A percentile compares a stretch with the other conserved stretches of the same genome.
These are phyloP conservation scores for Steatornis caripensis DNA, from an alignment of 2,113 vertebrate genomes.

Conservation along the genomic window DNA sequence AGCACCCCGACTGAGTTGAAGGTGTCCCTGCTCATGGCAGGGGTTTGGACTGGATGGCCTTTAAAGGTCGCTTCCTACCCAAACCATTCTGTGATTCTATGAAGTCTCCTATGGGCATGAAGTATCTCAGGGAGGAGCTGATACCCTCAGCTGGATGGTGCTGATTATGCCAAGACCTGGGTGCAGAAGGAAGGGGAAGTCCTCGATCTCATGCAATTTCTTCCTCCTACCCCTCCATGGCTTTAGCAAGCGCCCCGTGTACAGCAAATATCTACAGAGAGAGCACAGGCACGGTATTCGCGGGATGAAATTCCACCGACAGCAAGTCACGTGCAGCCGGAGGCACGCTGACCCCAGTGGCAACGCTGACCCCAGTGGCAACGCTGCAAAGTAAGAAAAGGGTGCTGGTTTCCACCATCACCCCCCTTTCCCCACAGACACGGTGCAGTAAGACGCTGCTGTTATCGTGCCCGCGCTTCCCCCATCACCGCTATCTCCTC, in stretches of 20 bases:
- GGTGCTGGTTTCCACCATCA: not conserved
- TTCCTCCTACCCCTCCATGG: not conserved
- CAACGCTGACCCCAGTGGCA: not conserved
- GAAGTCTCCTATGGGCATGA: rapidly evolving
- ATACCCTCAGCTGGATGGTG: not conserved
- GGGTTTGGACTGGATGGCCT: not conserved
- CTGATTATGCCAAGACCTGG: rapidly evolving
- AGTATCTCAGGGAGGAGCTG: not conserved
- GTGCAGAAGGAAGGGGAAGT: not conserved
- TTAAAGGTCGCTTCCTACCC: not conserved
- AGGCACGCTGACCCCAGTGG: not conserved
- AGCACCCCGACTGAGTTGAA: rapidly evolving
- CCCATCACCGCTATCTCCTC: not conserved
- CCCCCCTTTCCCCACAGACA: not conserved
- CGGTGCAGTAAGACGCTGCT: rapidly evolving
- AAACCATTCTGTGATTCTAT: not conserved
- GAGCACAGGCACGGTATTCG: not conserved
- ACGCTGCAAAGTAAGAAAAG: rapidly evolving
- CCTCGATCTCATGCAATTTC: not conserved
- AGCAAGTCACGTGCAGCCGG: rapidly evolving
- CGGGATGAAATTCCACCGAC: rapidly evolving
- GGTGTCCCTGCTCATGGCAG: not conserved
- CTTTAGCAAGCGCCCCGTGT: not conserved
- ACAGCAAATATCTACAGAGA: not conserved
- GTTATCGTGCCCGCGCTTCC: rapidly evolving